Base-by-base conservation (phyloP, 1,140 invertebrate species). In the Papilio polytes region DNA sequence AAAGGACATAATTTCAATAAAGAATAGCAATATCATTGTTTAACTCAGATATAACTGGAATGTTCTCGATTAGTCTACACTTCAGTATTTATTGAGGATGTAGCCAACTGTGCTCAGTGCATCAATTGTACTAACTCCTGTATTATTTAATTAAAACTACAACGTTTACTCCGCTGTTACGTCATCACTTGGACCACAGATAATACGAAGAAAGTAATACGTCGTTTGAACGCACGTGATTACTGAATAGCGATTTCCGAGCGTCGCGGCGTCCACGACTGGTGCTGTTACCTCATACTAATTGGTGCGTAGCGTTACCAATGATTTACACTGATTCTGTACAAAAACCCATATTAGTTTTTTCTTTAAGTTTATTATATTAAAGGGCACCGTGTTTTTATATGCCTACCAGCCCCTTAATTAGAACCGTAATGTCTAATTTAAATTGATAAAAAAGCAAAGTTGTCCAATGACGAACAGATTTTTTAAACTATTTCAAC, bases 221-320 rank as follows among this genome's bases (percentile, higher is more conserved):
- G 46, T 51, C 44, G 74, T 46, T 48, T 31, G 26, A 31, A 70
- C 63, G 63, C 63, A 31, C 63, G 63, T 70, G 63, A 70, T 70
- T 70, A 70, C 26, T 22, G 20, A 63, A 44, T 76, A 48, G 74
- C 46, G 74, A 76, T 76, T 76, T 76, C 74, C 74, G 73, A 48
- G 10, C 22, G 63, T 13, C 63, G 18, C 53, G 26, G 22, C 63
- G 63, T 31, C 22, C 22, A 31, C 26, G 31, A 31, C 26, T 31
- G 22, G 63, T 31, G 26, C 26, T 18, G 26, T 70, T 70, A 31
- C 63, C 63, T 70, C 26, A 70, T 31, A 13, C 10, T 70, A 70
- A 70, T 70, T 70, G 63, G 63, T 70, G 63, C 63, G 26, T 70
- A 36, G 26, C 13, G 4, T 70, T 18, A 31, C 63, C 26, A 70